A percentile compares a stretch with the other conserved stretches of the same genome.
These are phyloP conservation scores for Cheumatopsyche charites DNA, from an alignment of 1,140 invertebrate species.

Conservation along the genomic window DNA sequence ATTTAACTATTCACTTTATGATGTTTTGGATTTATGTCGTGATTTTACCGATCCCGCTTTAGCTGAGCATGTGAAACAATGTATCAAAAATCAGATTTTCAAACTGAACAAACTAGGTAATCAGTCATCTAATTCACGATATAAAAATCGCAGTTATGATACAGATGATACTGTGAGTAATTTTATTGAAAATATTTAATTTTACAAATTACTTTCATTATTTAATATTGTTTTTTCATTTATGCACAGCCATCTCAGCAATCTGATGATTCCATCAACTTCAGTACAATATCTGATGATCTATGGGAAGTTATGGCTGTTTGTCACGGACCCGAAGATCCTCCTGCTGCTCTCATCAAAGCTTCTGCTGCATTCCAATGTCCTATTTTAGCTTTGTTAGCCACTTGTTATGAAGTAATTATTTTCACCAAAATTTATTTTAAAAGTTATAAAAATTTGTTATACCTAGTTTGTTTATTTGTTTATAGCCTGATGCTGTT, in stretches of 20 bases:
- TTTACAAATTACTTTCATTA: not conserved
- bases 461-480: not conserved
- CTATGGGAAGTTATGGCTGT: slow-evolving; percentile 67
- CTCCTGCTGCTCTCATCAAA: slow-evolving; percentile 65
- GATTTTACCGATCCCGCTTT: slow-evolving; percentile 61
- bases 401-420: slow-evolving; percentile 69
- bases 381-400: slow-evolving; percentile 67
- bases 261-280: not conserved
- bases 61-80: slow-evolving; percentile 62
- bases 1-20: slow-evolving; percentile 65
- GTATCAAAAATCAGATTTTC: slow-evolving; percentile 57
- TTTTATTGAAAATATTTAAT: not conserved
- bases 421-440: too few relatives aligned
- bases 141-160: not conserved
- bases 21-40: slow-evolving; percentile 62
- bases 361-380: slow-evolving; percentile 62
- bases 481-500: slow-evolving; percentile 67
- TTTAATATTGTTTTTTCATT: slow-evolving; percentile 12
- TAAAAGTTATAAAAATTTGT: too few relatives aligned
- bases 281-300: slow-evolving; percentile 57
- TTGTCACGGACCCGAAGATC: slow-evolving; percentile 71
- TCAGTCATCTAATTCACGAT: not conserved
- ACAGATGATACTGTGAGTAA: not conserved
- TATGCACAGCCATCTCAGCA: not conserved
- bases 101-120: not conserved